Evolutionary conservation across 2,113 vertebrate genomes (phyloP).

Genomic region (Cochlearius cochlearius): DNA sequence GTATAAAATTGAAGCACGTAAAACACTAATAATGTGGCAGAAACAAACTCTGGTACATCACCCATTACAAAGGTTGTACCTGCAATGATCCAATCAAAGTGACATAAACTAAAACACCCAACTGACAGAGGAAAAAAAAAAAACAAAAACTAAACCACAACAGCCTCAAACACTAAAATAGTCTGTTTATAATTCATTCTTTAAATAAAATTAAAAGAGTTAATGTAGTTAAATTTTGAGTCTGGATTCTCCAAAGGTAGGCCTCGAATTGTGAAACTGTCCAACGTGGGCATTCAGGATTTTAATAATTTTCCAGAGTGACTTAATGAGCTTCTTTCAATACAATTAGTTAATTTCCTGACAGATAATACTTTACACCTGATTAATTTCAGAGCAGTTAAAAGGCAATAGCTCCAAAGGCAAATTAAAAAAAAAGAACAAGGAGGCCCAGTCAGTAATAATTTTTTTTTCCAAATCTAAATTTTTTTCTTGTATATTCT

Average conservation of each 20-base stretch:
- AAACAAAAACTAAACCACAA: neutral
- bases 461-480: neutral
- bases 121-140: neutral
- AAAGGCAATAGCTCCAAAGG: conserved; percentile 4
- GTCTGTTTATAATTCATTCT: neutral
- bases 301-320: conserved; percentile 1
- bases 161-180: neutral
- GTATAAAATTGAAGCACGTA: neutral
- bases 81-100: neutral
- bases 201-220: neutral
- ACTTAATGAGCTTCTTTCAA: conserved; percentile 4
- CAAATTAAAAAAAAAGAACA: neutral
- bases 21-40: neutral
- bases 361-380: conserved; percentile 21
- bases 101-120: neutral
- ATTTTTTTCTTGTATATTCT: neutral
- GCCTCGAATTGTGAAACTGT: neutral
- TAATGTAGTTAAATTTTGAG: neutral
- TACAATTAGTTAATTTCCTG: conserved; percentile 11
- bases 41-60: neutral
- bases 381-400: conserved; percentile 34
- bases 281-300: neutral
- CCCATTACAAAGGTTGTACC: neutral
- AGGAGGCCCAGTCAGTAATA: neutral
- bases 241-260: neutral